Percentiles rank a stretch among this genome's conserved stretches.
Evolutionary conservation across 2,113 vertebrate species (phyloP).

Genomic region (Nettapus auritus): DNA sequence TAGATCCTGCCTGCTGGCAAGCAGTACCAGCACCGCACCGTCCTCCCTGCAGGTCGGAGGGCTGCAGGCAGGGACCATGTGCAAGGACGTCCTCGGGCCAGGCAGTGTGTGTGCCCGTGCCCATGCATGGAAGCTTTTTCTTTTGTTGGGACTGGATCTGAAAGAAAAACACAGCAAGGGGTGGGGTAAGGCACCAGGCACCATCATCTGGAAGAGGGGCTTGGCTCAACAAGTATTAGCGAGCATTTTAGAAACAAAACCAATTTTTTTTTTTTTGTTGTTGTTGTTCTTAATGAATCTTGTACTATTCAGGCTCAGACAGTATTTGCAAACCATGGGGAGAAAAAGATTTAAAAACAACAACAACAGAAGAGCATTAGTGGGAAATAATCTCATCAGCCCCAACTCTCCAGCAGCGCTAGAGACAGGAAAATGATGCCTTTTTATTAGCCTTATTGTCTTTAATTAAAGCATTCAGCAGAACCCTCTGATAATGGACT

Average conservation of each 20-base stretch:
- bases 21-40: neutral
- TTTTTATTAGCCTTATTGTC: constrained; percentile 80
- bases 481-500: constrained; percentile 72
- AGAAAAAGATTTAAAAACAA: constrained; percentile 54
- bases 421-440: constrained; percentile 76
- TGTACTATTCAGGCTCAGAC: constrained; percentile 18
- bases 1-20: constrained; percentile 35
- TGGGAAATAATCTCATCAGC: constrained; percentile 73
- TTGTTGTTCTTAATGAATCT: constrained; percentile 18
- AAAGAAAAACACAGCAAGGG: neutral
- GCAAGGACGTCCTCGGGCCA: rapidly evolving
- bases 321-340: constrained; percentile 68
- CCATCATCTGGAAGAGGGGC: neutral
- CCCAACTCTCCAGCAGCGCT: constrained; percentile 69
- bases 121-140: neutral
- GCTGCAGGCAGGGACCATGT: neutral
- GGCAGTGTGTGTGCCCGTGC: neutral
- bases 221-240: neutral
- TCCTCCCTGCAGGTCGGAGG: neutral
- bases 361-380: constrained; percentile 68
- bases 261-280: neutral
- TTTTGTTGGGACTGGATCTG: neutral
- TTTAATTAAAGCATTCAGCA: constrained; percentile 78
- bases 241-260: constrained; percentile 14
- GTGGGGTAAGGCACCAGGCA: neutral